phyloP scores from a whole-genome alignment of 2,797 vertebrate genomes.

The Aythya fuligula region DNA sequence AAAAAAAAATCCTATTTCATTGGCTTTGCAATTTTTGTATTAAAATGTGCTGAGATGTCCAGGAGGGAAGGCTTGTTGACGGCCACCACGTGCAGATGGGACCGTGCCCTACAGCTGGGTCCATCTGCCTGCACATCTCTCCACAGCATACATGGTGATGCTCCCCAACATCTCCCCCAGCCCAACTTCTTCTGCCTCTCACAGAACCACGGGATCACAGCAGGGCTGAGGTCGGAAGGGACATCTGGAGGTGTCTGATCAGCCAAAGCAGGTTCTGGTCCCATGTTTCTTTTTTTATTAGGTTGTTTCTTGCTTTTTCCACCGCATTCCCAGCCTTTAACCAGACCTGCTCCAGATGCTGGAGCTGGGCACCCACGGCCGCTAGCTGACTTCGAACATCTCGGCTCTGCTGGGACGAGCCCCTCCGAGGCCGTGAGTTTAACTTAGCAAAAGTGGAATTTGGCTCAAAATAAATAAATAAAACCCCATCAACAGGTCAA shows the following conservation, averaged over 20 bases:
- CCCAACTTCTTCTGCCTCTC: too few species aligned
- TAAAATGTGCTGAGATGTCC: background rate
- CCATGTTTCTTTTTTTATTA: background rate
- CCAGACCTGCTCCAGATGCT: background rate
- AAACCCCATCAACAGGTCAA: background rate
- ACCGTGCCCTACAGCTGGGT: background rate
- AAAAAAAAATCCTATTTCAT: background rate
- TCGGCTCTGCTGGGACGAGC: background rate
- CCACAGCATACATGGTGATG: too few species aligned
- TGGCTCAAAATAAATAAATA: background rate
- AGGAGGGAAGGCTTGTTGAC: background rate
- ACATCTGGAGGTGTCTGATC: too few species aligned
- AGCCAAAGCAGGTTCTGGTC: background rate
- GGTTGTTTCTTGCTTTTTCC: too few species aligned
- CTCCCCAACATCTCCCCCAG: too few species aligned
- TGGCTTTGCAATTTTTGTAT: background rate
- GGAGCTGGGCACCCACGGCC: background rate
- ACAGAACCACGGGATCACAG: too few species aligned
- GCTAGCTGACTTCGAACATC: background rate
- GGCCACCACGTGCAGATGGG: background rate
- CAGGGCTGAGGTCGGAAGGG: too few species aligned
- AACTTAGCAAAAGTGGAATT: background rate
- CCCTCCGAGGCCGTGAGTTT: background rate
- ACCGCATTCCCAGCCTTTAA: background rate
- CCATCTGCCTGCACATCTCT: fast-evolving